Evolutionary conservation across 2,888 invertebrate species (phyloP), one percentile per base, ranked within the genome.

Genomic region (Argyra leucocephala): DNA sequence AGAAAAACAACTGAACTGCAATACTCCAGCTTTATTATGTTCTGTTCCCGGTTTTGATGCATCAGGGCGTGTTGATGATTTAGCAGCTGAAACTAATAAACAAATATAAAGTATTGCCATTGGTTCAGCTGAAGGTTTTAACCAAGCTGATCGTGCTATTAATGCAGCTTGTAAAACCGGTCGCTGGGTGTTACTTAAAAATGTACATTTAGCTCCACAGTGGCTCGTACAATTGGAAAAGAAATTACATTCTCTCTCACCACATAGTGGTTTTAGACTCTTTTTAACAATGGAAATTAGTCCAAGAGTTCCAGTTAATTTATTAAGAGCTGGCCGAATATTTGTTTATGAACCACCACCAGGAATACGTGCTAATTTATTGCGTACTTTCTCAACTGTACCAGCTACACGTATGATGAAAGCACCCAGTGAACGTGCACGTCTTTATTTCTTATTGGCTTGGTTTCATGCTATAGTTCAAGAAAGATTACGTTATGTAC

Each of bases 391-490:
- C 81, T 95, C 92, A 71, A 95, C 97, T 10, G 88, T 91, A 12
- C 91, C 91, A 22, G 91, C 93, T 0, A 87, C 88, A 4, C 84
- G 93, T 70, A 94, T 94, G 93, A 93, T 94, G 93, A 92, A 91
- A 80, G 88, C 88, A 6, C 98, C 98, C 0, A 96, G 91, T 70
- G 98, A 99, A 82, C 86, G 98, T 63, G 96, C 97, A 0, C 84
- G 96, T 63, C 84, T 99, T 2, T 99, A 99, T 82, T 98, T 99
- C 87, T 81, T 99, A 62, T 83, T 99, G 57, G 97, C 98, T 24
- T 99, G 99, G 99, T 96, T 99, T 89, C 99, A 99, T 78, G 98
- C 99, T 63, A 95, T 99, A 68, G 95, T 98, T 0, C 99, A 99
- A 80, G 96, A 96, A 80, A 88, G 97, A 64, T 84, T 98, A 64